These are phyloP conservation scores for Cryptosula pallasiana DNA, from an alignment of 2,888 invertebrate genomes.

Conservation along the genomic window DNA sequence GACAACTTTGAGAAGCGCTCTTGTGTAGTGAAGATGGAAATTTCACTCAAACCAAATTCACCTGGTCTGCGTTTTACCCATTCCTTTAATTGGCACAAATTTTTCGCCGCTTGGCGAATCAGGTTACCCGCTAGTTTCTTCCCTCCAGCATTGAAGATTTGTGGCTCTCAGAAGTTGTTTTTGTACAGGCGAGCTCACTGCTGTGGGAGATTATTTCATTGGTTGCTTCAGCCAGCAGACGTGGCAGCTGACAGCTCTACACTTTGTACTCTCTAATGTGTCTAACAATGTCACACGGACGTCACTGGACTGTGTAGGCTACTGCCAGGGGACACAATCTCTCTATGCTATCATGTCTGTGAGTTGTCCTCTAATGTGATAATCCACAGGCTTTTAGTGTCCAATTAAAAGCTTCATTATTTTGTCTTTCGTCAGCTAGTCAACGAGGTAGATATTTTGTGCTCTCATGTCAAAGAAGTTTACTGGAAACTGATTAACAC, in stretches of 20 bases:
- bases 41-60: not conserved
- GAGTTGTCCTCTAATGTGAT: too few relatives aligned
- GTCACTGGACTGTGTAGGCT: not conserved
- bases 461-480: too few relatives aligned
- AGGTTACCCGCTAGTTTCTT: too few relatives aligned
- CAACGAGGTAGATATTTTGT: too few relatives aligned
- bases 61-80: not conserved
- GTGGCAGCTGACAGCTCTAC: not conserved
- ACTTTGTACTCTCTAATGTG: not conserved
- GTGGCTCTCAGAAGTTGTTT: too few relatives aligned
- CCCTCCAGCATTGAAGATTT: too few relatives aligned
- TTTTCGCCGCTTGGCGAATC: too few relatives aligned
- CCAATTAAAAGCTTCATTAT: too few relatives aligned
- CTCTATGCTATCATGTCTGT: not conserved
- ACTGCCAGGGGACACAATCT: not conserved
- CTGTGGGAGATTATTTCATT: not conserved
- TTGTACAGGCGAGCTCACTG: not conserved
- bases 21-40: not conserved
- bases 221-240: conserved; percentile 13
- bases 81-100: too few relatives aligned
- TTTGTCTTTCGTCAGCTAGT: too few relatives aligned
- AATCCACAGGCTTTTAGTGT: too few relatives aligned
- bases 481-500: too few relatives aligned
- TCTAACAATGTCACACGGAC: not conserved
- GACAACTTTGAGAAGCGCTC: not conserved